Evolutionary conservation across 2,888 invertebrate species (phyloP), one percentile per base, ranked within the genome.

Genomic region (Sphaeridia pumilis): DNA sequence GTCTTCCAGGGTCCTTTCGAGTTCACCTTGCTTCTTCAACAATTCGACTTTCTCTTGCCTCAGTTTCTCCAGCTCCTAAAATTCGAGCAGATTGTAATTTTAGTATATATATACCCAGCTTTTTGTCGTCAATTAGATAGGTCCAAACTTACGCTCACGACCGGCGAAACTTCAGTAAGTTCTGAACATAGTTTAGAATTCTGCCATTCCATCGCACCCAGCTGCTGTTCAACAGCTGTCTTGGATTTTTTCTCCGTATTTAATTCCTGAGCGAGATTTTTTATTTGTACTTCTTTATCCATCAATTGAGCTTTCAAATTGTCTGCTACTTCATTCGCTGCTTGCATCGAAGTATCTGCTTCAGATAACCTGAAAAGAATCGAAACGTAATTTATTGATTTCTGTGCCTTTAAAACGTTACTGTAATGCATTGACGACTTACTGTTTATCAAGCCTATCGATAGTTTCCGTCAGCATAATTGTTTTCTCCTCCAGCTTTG

Each of bases 391-490:
- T n/a, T n/a, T n/a, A n/a, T n/a, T n/a, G n/a, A n/a, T n/a, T n/a
- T n/a, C n/a, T n/a, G n/a, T n/a, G n/a, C n/a, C n/a, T n/a, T n/a
- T n/a, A n/a, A n/a, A n/a, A n/a, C n/a, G n/a, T n/a, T n/a, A n/a
- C n/a, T n/a, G n/a, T n/a, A n/a, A n/a, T n/a, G n/a, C n/a, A n/a
- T n/a, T n/a, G n/a, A n/a, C 78, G 84, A 60, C 87, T 79, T 87
- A 94, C 94, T 90, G 88, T 77, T 86, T 83, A 78, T 94, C 92
- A 78, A 93, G 83, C 72, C 86, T 84, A 74, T 83, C 82, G 75
- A 94, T 86, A 68, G 87, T 87, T 73, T 83, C 83, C 73, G 87
- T 84, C 85, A 94, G 87, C 73, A 89, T 87, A 73, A 84, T 81
- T 73, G 87, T 84, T 80, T 93, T 93, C 75, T 84, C 82, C 78